Evolutionary conservation across 2,888 invertebrate species (phyloP).

Genomic region (Sminthurinus aureus): DNA sequence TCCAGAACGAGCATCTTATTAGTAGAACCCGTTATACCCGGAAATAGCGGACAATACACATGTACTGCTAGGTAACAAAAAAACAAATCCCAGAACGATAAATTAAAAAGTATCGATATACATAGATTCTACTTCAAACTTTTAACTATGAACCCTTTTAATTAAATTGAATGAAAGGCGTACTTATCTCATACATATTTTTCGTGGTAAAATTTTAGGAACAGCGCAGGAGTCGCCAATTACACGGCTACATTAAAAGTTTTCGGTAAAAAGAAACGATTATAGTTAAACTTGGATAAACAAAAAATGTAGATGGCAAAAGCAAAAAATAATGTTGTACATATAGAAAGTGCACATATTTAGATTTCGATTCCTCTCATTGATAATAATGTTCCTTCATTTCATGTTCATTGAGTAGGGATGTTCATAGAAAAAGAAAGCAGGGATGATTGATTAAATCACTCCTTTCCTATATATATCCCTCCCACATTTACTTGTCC

Average conservation of each 20-base stretch:
- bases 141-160: background rate
- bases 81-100: background rate
- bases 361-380: too few relatives aligned
- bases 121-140: background rate
- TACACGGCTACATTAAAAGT: conserved; percentile 43
- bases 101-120: background rate
- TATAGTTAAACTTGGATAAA: too few relatives aligned
- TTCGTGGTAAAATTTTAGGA: conserved; percentile 23
- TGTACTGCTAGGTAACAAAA: conserved; percentile 47
- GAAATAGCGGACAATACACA: conserved; percentile 60
- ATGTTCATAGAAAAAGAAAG: too few relatives aligned
- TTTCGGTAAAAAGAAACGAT: conserved; percentile 42
- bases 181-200: background rate
- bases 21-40: conserved; percentile 59
- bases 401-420: too few relatives aligned
- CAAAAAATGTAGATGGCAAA: too few relatives aligned
- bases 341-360: background rate
- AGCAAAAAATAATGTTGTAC: background rate
- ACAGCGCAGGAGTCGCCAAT: conserved; percentile 39
- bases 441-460: background rate
- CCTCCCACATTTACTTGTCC: background rate
- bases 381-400: too few relatives aligned
- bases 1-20: conserved; percentile 71
- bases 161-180: conserved; percentile 1
- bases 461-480: background rate